These are phyloP conservation scores for Tiaroga cobitis DNA, from an alignment of 2,797 vertebrate genomes.

Conservation along the genomic window DNA sequence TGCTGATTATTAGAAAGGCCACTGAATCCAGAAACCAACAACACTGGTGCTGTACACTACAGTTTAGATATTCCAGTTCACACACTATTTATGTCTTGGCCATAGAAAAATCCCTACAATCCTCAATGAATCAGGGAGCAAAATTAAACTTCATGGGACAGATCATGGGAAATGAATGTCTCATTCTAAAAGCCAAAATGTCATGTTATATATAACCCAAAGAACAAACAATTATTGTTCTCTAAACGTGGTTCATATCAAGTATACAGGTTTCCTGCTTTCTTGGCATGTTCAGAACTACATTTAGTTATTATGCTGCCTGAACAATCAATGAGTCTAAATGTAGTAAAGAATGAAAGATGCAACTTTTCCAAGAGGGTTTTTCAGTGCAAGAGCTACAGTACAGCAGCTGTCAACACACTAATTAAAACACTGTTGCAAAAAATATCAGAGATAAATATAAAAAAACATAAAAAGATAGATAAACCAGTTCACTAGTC, in stretches of 20 bases:
- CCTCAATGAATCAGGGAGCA: slow-evolving; percentile 51
- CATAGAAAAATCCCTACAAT: slow-evolving; percentile 63
- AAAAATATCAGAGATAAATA: not conserved
- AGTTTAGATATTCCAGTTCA: slow-evolving; percentile 62
- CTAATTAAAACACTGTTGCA: not conserved
- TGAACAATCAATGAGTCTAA: not conserved
- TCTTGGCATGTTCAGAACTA: too few species aligned
- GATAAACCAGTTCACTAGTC: not conserved
- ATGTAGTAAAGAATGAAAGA: not conserved
- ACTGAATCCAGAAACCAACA: slow-evolving; percentile 54
- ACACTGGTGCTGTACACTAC: slow-evolving; percentile 58
- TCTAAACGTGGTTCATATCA: not conserved
- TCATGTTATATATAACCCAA: not conserved
- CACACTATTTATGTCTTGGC: slow-evolving; percentile 62
- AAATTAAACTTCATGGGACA: slow-evolving; percentile 32
- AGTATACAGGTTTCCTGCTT: not conserved
- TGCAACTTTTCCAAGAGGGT: not conserved
- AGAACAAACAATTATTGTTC: not conserved
- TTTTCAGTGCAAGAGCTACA: not conserved
- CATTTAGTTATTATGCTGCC: not conserved
- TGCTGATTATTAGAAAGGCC: slow-evolving; percentile 62
- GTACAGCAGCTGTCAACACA: not conserved
- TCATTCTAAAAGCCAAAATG: not conserved
- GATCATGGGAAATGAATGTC: slow-evolving; percentile 38
- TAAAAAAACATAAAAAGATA: not conserved